Evolutionary conservation across 2,888 invertebrate species (phyloP), one percentile per base, ranked within the genome.

Genomic region (Lithosia quadra): DNA sequence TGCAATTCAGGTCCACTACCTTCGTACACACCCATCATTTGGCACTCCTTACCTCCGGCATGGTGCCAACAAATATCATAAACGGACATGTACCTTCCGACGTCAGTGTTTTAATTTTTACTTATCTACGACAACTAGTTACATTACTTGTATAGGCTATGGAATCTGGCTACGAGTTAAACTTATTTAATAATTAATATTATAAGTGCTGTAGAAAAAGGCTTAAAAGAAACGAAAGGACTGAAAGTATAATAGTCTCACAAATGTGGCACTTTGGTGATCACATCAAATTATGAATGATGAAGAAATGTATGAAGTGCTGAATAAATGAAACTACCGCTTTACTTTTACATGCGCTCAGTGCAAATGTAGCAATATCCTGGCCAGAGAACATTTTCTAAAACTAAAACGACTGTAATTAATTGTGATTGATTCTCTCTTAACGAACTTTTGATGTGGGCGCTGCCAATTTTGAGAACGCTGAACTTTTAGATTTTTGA

Each of bases 41-140:
- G 90, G 86, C 90, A 88, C 85, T 85, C 85, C 84, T 80, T 73
- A 64, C 69, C 69, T 76, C 82, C 83, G 86, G 86, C 85, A 75
- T 75, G 67, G 74, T 83, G 87, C 88, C 87, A 87, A 80, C 75
- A 72, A n/a, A 74, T 76, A 81, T 80, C 76, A 77, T 77, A 82
- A 80, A 82, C 76, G 74, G 62, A 77, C 56, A 68, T 65, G 71
- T 75, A 78, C 77, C 80, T 82, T 79, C 63, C 64, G 77, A 71
- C 74, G 75, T 73, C 81, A 81, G 21, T 78, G 70, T 77, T 76
- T 79, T 79, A 78, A 80, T 81, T 77, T 79, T 74, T 68, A 73
- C 77, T 68, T 69, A 81, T 83, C 84, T 56, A 81, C 78, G 81
- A 77, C 75, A 77, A 79, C 80, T 71, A 80, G 77, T 81, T 82